phyloP scores from a whole-genome alignment of 53 echinoderm and acorn worm species.

The Pentamera pediparva region DNA sequence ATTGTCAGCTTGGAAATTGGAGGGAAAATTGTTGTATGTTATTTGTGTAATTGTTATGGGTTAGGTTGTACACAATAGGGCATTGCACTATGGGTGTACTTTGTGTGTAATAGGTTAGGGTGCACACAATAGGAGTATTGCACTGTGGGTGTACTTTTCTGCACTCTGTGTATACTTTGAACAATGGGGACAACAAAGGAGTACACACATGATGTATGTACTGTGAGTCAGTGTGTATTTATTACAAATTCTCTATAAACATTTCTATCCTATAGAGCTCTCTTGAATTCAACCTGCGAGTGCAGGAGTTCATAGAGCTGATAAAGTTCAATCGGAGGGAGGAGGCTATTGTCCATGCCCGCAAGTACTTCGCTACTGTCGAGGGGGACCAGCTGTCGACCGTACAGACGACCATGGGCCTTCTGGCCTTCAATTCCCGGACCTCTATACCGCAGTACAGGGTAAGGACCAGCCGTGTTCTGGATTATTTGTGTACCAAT shows the following conservation, averaged over 20 bases:
- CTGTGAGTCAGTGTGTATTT: no score
- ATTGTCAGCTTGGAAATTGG: no score
- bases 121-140: no score
- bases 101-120: neutral
- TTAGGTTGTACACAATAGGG: no score
- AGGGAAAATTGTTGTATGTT: no score
- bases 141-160: no score
- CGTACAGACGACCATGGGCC: conserved; percentile 86
- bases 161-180: no score
- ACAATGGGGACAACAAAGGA: no score
- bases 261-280: conserved; percentile 55
- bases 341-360: conserved; percentile 85
- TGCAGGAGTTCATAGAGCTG: conserved; percentile 91
- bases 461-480: conserved; percentile 56
- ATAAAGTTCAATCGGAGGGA: conserved; percentile 64
- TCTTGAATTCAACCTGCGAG: conserved; percentile 89
- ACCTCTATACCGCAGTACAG: conserved; percentile 73
- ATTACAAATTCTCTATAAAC: neutral
- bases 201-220: no score
- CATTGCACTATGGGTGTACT: neutral
- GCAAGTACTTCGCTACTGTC: conserved; percentile 66
- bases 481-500: no score
- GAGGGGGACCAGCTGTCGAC: conserved; percentile 72
- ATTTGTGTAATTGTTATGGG: no score
- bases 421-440: conserved; percentile 70